Evolutionary conservation across 2,888 invertebrate genomes (phyloP).

Genomic region (Hirtodrosophila alboralis): DNA sequence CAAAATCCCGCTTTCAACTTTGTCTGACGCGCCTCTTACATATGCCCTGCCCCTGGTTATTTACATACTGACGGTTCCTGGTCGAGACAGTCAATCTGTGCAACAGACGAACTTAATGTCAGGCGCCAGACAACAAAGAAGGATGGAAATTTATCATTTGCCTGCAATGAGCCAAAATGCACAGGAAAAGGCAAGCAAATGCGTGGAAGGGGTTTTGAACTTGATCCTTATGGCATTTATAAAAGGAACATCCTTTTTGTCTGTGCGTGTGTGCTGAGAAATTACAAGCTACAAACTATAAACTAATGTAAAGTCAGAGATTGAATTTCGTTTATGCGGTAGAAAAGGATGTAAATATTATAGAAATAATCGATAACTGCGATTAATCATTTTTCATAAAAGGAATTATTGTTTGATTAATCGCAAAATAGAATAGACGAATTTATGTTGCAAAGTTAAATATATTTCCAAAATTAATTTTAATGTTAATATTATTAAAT

Average conservation of each 20-base stretch:
- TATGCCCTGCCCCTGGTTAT: slow-evolving; percentile 34
- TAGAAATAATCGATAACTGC: too few relatives aligned
- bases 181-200: slow-evolving; percentile 9
- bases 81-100: slow-evolving; percentile 56
- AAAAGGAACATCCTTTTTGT: slow-evolving; percentile 32
- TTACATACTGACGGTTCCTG: slow-evolving; percentile 18
- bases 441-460: too few relatives aligned
- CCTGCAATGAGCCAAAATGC: slow-evolving; percentile 49
- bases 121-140: slow-evolving; percentile 72
- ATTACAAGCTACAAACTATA: too few relatives aligned
- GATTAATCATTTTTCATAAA: too few relatives aligned
- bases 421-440: too few relatives aligned
- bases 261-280: slow-evolving; percentile 15
- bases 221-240: slow-evolving; percentile 18
- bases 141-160: slow-evolving; percentile 70
- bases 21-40: slow-evolving; percentile 42
- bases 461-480: too few relatives aligned
- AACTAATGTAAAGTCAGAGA: too few relatives aligned
- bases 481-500: too few relatives aligned
- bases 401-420: too few relatives aligned
- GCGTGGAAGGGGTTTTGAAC: not conserved
- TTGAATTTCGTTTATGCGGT: too few relatives aligned
- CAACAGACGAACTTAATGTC: slow-evolving; percentile 54
- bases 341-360: too few relatives aligned
- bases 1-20: slow-evolving; percentile 54